Conservation (phyloP, 2,888 invertebrate species). For the Ametastegia equiseti region DNA sequence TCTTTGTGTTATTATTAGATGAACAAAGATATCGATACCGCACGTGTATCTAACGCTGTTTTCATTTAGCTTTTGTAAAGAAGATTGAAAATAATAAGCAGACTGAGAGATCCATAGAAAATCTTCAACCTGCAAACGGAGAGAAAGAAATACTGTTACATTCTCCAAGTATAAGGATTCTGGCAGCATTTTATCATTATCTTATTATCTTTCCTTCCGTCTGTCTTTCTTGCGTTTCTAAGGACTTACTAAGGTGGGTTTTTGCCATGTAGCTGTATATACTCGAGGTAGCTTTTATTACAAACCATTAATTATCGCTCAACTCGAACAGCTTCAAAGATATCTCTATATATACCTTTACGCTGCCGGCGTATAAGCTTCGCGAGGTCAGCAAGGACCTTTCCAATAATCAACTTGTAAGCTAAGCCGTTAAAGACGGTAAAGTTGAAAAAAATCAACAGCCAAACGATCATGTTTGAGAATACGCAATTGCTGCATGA, state of each 20-base stretch:
- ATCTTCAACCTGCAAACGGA: background rate
- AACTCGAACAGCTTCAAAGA: background rate
- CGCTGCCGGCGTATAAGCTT: background rate
- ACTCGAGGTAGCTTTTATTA: conserved; percentile 19
- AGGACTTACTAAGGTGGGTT: background rate
- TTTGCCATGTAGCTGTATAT: background rate
- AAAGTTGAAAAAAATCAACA: background rate
- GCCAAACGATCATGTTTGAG: background rate
- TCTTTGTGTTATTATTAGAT: background rate
- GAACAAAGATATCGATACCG: background rate
- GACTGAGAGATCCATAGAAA: background rate
- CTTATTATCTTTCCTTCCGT: too few relatives aligned
- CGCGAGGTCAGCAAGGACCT: background rate
- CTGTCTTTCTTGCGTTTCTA: background rate
- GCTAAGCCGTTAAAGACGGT: background rate
- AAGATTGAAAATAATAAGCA: background rate
- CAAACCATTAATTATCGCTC: conserved; percentile 17
- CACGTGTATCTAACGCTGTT: too few relatives aligned
- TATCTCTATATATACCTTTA: background rate
- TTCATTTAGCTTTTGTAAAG: background rate
- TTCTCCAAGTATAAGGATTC: background rate
- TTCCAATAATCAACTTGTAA: background rate
- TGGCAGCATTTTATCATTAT: background rate
- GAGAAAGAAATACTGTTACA: conserved; percentile 16
- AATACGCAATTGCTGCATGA: background rate